phyloP scores from a whole-genome alignment of 2,113 vertebrate species.

The human region DNA sequence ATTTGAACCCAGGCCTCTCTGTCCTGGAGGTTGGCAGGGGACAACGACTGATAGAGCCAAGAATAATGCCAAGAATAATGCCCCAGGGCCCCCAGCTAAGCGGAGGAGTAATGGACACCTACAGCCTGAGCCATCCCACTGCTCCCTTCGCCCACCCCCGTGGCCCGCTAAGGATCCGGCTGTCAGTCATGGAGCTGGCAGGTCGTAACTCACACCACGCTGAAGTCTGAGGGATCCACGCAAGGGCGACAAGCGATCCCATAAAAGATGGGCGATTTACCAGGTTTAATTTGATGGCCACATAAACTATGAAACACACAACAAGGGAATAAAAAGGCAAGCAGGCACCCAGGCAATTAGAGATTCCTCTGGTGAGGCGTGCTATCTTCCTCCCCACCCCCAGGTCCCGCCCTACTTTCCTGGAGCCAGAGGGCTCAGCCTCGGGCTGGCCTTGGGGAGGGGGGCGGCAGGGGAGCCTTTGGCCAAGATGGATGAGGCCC shows the following conservation, averaged over 20 bases:
- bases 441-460: background rate
- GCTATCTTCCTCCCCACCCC: background rate
- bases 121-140: background rate
- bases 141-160: too few species aligned
- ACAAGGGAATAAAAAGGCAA: slow-evolving; percentile 52
- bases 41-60: background rate
- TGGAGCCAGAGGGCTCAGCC: background rate
- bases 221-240: background rate
- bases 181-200: background rate
- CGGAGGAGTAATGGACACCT: background rate
- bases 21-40: background rate
- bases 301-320: slow-evolving; percentile 60
- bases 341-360: background rate
- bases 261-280: slow-evolving; percentile 65
- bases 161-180: fast-evolving
- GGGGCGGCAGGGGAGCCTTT: background rate
- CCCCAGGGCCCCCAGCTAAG: background rate
- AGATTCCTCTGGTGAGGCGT: background rate
- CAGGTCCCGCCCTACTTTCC: background rate
- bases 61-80: background rate
- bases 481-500: slow-evolving; percentile 63
- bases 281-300: slow-evolving; percentile 71
- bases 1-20: background rate
- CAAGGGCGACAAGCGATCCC: background rate
- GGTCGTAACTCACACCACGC: background rate